A percentile compares a stretch with the other conserved stretches of the same genome.
Conservation (phyloP, 2,113 vertebrate genomes). For the Perca fluviatilis region DNA sequence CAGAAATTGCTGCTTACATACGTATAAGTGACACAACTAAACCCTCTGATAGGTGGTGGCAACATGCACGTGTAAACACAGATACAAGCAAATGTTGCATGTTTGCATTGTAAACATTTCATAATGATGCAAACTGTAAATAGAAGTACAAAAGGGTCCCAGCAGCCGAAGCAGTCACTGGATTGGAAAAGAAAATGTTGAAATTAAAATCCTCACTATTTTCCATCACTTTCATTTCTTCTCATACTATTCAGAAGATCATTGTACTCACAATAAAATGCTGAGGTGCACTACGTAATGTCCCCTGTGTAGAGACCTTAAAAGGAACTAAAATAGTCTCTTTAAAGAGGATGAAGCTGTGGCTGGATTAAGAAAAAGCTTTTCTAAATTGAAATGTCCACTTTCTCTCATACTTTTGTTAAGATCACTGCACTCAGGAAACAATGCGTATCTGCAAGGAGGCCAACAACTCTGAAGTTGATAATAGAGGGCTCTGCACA, state of each 20-base stretch:
- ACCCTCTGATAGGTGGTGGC: slow-evolving; percentile 16
- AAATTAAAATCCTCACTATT: background rate
- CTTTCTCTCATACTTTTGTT: background rate
- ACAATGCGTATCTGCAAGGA: background rate
- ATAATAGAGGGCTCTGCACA: background rate
- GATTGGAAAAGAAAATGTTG: background rate
- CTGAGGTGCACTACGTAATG: background rate
- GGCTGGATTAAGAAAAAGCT: background rate
- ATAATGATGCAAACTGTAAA: slow-evolving; percentile 22
- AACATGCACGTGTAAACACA: slow-evolving; percentile 12
- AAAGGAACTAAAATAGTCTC: background rate
- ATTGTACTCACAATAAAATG: background rate
- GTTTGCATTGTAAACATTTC: slow-evolving; percentile 12
- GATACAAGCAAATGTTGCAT: slow-evolving; percentile 11
- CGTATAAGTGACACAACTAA: slow-evolving; percentile 28
- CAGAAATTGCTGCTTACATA: slow-evolving; percentile 31
- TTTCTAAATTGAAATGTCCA: slow-evolving; percentile 3
- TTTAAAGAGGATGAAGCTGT: background rate
- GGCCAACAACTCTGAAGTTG: background rate
- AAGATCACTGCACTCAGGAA: background rate
- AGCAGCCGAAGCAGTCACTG: background rate
- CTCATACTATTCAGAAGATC: background rate
- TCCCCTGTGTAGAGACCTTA: background rate
- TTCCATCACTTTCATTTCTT: background rate
- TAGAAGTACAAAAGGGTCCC: background rate